Evolutionary conservation across 1,140 invertebrate genomes (phyloP), one percentile per base, ranked within the genome.

Genomic region (Pseudomyrmex cubaensis): DNA sequence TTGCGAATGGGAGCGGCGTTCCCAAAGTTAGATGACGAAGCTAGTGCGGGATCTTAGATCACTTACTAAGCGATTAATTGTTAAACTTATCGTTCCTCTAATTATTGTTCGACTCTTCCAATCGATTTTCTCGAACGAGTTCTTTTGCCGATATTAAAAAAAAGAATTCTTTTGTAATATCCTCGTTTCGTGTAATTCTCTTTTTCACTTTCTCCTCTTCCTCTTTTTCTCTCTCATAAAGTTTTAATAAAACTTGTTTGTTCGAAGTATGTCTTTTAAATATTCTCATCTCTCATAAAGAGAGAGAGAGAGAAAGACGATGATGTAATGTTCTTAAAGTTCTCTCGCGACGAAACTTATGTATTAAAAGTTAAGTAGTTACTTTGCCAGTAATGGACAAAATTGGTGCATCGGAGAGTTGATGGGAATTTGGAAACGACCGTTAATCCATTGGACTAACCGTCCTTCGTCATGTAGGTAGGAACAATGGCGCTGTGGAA

Each of bases 381-480:
- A 80, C 76, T 80, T 48, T 72, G 48, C 17, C 44, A 48, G 22
- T 80, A 80, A 59, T 80, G 76, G 76, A 80, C 76, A 59, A 25
- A 61, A 22, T 44, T 10, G 76, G 44, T 15, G 76, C 56, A 70
- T 48, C 64, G 25, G 64, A n/a, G 76, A 59, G 75, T 50, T 59
- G 69, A 54, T 50, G 15, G 50, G 78, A 85, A 76, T 85, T 87
- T 61, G 63, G 66, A 74, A 75, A 80, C 83, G 72, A 70, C 52
- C 77, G 56, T 66, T 85, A 87, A 87, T 82, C 77, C 59, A 13
- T 70, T 76, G 82, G 61, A 54, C 82, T 70, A 52, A 63, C 67
- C 75, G 22, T 69, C 59, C 74, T 48, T 57, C 57, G 52, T 63
- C 52, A 57, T 48, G 46, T 69, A 25, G 52, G 66, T 69, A 20